Conservation (phyloP, 1,140 invertebrate species). For the Cyrtorhinus lividipennis region DNA sequence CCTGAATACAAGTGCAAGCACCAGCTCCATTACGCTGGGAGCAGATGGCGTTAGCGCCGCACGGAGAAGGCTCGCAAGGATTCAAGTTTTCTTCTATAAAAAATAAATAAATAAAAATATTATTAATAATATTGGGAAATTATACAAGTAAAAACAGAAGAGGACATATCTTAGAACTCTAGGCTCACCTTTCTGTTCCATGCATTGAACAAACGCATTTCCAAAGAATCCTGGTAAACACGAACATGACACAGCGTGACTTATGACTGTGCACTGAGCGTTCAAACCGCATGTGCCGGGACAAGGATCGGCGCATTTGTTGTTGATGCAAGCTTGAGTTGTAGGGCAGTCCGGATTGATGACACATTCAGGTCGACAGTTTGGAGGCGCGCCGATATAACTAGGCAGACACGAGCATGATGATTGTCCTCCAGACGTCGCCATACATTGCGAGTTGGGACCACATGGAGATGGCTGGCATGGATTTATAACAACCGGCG, state of each 20-base stretch:
- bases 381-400: conserved; percentile 45
- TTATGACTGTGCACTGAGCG: conserved; percentile 57
- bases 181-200: conserved; percentile 8
- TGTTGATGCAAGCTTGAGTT: conserved; percentile 55
- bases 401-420: conserved; percentile 50
- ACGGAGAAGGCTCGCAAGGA: conserved; percentile 44
- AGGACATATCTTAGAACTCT: too few species aligned
- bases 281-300: conserved; percentile 59
- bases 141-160: too few species aligned
- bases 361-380: conserved; percentile 41
- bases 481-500: conserved; percentile 29
- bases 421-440: conserved; percentile 44
- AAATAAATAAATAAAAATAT: conserved; percentile 11
- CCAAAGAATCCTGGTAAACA: conserved; percentile 58
- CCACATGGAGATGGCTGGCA: conserved; percentile 40
- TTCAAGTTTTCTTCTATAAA: conserved; percentile 28
- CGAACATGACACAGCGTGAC: conserved; percentile 58
- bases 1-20: conserved; percentile 41
- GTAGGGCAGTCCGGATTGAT: conserved; percentile 61
- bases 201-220: conserved; percentile 54
- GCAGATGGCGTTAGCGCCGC: conserved; percentile 46
- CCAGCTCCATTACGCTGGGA: conserved; percentile 39
- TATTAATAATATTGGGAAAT: too few species aligned
- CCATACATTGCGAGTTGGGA: conserved; percentile 35
- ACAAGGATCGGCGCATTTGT: conserved; percentile 60